Evolutionary conservation across 2,113 vertebrate genomes (phyloP).

Genomic region (Todiramphus saurophagus): DNA sequence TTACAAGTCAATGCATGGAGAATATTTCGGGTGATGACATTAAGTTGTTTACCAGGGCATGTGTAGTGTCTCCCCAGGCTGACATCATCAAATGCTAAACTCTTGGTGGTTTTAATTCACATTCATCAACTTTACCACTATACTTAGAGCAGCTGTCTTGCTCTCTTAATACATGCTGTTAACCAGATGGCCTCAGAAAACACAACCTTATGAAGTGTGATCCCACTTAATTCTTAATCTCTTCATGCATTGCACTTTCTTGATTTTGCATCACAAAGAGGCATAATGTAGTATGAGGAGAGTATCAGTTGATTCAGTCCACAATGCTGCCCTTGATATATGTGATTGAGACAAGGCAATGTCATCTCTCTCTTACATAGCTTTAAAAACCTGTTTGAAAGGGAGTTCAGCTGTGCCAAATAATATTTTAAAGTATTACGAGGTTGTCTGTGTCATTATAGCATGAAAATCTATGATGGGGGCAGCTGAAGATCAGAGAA

Average conservation of each 20-base stretch:
- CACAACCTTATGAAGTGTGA: conserved; percentile 1
- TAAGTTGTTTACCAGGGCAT: conserved; percentile 17
- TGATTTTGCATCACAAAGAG: neutral
- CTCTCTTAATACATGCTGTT: conserved; percentile 7
- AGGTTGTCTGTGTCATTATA: neutral
- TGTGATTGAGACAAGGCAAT: neutral
- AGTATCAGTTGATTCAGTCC: neutral
- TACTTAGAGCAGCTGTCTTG: neutral
- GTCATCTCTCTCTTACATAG: neutral
- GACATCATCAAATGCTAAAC: neutral
- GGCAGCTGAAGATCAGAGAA: neutral
- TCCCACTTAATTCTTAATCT: conserved; percentile 21
- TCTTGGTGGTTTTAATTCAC: neutral
- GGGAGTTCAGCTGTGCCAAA: neutral
- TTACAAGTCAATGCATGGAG: neutral
- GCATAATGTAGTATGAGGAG: neutral
- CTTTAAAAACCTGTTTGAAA: neutral
- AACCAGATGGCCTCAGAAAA: conserved; percentile 55
- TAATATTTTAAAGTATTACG: neutral
- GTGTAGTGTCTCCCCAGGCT: neutral
- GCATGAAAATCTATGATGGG: neutral
- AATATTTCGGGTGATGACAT: conserved; percentile 37
- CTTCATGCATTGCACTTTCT: neutral
- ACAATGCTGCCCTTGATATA: neutral
- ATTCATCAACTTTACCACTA: neutral